Evolutionary conservation across 2,797 vertebrate species (phyloP).

Genomic region (Holocentrus rufus): DNA sequence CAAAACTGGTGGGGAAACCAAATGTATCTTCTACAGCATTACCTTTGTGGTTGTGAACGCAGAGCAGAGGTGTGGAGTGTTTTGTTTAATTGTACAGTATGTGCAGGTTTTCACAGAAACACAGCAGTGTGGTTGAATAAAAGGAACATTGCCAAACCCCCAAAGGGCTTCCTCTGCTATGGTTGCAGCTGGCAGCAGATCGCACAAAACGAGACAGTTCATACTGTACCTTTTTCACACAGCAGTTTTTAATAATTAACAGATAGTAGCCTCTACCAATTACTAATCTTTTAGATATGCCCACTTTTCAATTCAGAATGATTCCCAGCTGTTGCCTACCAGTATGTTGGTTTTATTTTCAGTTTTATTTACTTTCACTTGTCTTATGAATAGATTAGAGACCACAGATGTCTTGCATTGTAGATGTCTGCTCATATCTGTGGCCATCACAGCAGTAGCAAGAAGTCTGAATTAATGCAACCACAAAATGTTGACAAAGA

Average conservation of each 20-base stretch:
- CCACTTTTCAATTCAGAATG: neutral
- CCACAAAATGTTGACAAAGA: neutral
- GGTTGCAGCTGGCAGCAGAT: slow-evolving; percentile 32
- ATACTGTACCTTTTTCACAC: neutral
- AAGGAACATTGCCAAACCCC: slow-evolving; percentile 68
- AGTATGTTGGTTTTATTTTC: neutral
- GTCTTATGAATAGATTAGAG: neutral
- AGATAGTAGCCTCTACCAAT: neutral
- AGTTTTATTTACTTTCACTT: neutral
- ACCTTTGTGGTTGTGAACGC: slow-evolving; percentile 14
- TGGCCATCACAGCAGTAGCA: neutral
- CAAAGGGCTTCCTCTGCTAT: slow-evolving; percentile 63
- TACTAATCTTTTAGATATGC: neutral
- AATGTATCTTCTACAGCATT: neutral
- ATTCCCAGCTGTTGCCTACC: neutral
- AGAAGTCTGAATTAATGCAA: neutral
- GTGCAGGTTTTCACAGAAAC: slow-evolving; percentile 68
- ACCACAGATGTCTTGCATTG: neutral
- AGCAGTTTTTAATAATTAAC: neutral
- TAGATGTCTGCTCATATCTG: neutral
- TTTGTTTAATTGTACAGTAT: slow-evolving; percentile 41
- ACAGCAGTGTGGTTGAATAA: slow-evolving; percentile 63
- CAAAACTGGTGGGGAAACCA: neutral
- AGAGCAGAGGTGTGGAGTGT: slow-evolving; percentile 18
- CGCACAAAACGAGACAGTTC: slow-evolving; percentile 14